Evolutionary conservation across 1,140 invertebrate species (phyloP).

Genomic region (Drosophila ogumai): DNA sequence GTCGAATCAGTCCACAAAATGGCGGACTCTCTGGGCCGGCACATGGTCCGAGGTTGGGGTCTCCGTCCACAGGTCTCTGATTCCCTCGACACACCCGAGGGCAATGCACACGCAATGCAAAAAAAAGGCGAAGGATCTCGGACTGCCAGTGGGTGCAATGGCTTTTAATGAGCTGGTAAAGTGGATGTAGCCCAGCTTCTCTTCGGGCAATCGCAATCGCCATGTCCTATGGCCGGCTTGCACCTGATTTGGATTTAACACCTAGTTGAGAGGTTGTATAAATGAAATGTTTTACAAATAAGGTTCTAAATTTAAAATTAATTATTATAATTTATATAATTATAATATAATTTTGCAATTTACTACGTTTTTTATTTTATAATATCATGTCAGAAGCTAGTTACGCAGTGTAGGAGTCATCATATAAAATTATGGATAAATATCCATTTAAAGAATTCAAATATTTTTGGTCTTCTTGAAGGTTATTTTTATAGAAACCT

Average conservation of each 20-base stretch:
- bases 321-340: no score
- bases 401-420: no score
- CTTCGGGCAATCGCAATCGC: slow-evolving; percentile 27
- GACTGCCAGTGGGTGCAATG: slow-evolving; percentile 65
- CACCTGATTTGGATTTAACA: slow-evolving; percentile 45
- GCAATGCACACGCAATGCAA: slow-evolving; percentile 71
- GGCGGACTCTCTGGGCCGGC: slow-evolving; percentile 48
- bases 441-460: no score
- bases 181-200: slow-evolving; percentile 33
- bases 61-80: slow-evolving; percentile 43
- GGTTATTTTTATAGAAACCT: no score
- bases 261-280: neutral
- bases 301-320: no score
- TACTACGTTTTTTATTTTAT: no score
- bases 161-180: slow-evolving; percentile 80
- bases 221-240: slow-evolving; percentile 21
- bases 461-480: no score
- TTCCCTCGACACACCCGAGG: slow-evolving; percentile 23
- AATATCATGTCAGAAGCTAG: no score
- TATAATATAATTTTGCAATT: no score
- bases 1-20: slow-evolving; percentile 69
- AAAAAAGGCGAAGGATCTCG: slow-evolving; percentile 8
- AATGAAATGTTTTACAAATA: neutral
- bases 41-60: slow-evolving; percentile 5
- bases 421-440: no score